Percentiles rank a stretch among this genome's conserved stretches.
Conservation (phyloP, 1,140 invertebrate genomes). For the Aporrectodea caliginosa region DNA sequence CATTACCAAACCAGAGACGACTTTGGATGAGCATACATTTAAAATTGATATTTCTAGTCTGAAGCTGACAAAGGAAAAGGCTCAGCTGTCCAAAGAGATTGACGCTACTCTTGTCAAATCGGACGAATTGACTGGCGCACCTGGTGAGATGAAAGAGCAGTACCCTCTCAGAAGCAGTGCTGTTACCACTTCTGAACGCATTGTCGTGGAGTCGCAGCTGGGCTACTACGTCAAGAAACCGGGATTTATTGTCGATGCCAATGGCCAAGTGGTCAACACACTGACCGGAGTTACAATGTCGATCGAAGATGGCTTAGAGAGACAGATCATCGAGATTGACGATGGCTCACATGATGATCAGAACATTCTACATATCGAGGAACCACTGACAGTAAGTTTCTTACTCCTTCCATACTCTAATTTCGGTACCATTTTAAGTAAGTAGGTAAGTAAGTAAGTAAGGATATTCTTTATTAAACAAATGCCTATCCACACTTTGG, state of each 20-base stretch:
- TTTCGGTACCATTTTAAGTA: too few relatives aligned
- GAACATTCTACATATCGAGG: background rate
- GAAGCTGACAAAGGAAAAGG: background rate
- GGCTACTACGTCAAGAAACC: slow-evolving; percentile 11
- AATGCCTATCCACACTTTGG: too few relatives aligned
- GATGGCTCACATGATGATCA: slow-evolving; percentile 62
- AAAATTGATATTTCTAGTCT: background rate
- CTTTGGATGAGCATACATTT: background rate
- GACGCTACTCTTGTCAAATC: background rate
- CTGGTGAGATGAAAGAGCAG: background rate
- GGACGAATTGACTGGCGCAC: background rate
- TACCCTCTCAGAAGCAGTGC: background rate
- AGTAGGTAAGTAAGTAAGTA: too few relatives aligned
- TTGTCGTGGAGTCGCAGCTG: background rate
- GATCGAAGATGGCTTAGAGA: slow-evolving; percentile 75
- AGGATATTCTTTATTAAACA: too few relatives aligned
- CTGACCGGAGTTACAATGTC: slow-evolving; percentile 75
- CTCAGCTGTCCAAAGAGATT: background rate
- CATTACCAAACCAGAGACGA: background rate
- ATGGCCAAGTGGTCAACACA: slow-evolving; percentile 70
- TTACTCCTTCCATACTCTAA: too few relatives aligned
- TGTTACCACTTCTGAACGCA: background rate
- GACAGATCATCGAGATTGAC: slow-evolving; percentile 69
- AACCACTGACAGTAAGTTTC: background rate
- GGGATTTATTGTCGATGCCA: slow-evolving; percentile 66